Base-by-base conservation (phyloP, 2,888 invertebrate genomes). In the Rapana venosa region DNA sequence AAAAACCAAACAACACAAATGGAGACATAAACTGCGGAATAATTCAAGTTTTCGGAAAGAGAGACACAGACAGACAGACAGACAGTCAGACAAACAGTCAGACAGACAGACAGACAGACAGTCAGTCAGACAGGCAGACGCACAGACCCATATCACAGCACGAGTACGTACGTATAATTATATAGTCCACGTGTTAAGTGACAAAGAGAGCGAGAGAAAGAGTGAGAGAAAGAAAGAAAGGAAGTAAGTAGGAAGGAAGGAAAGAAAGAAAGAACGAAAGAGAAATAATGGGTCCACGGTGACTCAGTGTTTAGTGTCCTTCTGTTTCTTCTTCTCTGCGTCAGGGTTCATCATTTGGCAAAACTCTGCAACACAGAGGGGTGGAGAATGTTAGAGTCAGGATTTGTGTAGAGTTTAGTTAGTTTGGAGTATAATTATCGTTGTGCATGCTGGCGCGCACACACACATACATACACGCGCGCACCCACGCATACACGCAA, bases 271-370 rank as follows among this genome's bases (percentile, higher is more conserved):
- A 83, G 8, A 36, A 61, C 11, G 17, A 17, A 61, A 61, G 17
- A 61, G 17, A 17, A 61, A 61, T 11, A 47, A 83, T 47, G 47
- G 77, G 2, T 79, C 77, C 77, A 30, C 77, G 32, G 13, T 79
- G 77, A 32, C 77, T 79, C 77, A 79, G 77, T 79, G 77, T 79
- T 79, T 79, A 30, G 74, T 13, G 74, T n/a, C 74, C n/a, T 74
- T n/a, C 77, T 79, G 77, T 15, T 79, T 79, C 17, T 79, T 79
- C 77, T 79, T 32, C 17, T 79, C 77, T 32, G 77, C 77, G 32
- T 74, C 74, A 13, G 74, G 74, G 74, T 79, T 79, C 77, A 79
- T 79, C 77, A 79, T 79, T 32, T 79, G 77, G 32, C 32, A 79
- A 32, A 79, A 79, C 77, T 79, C 77, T 79, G 77, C 13, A 79